Conservation (phyloP, 2,888 invertebrate species). For the Lasioglossum pauxillum region DNA sequence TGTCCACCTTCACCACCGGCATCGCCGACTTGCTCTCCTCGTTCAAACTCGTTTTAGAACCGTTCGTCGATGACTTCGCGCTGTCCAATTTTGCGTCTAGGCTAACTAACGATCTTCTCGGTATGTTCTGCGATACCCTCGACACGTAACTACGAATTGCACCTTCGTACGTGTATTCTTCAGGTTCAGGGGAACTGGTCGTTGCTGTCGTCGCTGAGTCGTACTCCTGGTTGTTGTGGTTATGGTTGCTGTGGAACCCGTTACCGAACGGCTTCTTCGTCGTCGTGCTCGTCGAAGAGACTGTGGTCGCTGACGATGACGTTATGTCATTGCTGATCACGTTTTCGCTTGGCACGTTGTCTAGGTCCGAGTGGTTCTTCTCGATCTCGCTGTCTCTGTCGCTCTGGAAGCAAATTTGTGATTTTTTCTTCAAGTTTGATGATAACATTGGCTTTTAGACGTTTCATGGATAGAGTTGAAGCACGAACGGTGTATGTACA, state of each 20-base stretch:
- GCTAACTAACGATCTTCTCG: slow-evolving; percentile 80
- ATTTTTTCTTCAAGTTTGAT: not conserved
- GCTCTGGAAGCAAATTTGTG: slow-evolving; percentile 75
- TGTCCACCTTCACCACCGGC: slow-evolving; percentile 90
- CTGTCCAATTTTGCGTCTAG: slow-evolving; percentile 76
- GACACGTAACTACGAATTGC: slow-evolving; percentile 95
- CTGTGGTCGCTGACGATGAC: slow-evolving; percentile 80
- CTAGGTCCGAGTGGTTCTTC: slow-evolving; percentile 82
- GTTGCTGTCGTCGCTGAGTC: slow-evolving; percentile 89
- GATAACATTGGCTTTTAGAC: not conserved
- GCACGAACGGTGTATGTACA: too few relatives aligned
- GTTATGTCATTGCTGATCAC: slow-evolving; percentile 70
- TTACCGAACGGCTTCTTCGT: slow-evolving; percentile 80
- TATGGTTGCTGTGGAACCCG: slow-evolving; percentile 81
- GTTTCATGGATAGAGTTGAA: not conserved
- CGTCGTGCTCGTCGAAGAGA: slow-evolving; percentile 65
- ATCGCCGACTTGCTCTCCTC: slow-evolving; percentile 86
- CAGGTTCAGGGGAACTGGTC: slow-evolving; percentile 89
- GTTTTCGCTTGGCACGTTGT: slow-evolving; percentile 77
- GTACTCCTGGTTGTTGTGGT: slow-evolving; percentile 85
- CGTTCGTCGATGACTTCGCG: slow-evolving; percentile 82
- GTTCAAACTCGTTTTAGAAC: slow-evolving; percentile 84
- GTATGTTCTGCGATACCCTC: slow-evolving; percentile 86
- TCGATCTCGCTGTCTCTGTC: slow-evolving; percentile 83
- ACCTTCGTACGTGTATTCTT: slow-evolving; percentile 94